These are phyloP conservation scores for Clunio marinus DNA, from an alignment of 2,888 invertebrate species.

Conservation along the genomic window DNA sequence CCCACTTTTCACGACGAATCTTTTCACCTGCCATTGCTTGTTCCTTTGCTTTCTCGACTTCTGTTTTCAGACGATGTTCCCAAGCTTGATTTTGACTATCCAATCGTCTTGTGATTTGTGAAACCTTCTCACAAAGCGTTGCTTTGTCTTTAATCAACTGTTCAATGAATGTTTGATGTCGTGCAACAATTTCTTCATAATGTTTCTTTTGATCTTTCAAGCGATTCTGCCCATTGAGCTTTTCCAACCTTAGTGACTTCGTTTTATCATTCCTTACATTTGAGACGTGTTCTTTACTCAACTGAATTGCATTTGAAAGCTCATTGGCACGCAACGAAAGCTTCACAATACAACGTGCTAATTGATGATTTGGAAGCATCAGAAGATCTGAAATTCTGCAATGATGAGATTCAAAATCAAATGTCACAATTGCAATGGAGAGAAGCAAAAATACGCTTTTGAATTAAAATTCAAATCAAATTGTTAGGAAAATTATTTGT, in stretches of 20 bases:
- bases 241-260: constrained; percentile 49
- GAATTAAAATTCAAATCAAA: not conserved
- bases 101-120: constrained; percentile 49
- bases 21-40: constrained; percentile 75
- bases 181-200: constrained; percentile 66
- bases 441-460: not conserved
- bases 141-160: constrained; percentile 77
- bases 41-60: constrained; percentile 69
- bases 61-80: constrained; percentile 71
- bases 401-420: not conserved
- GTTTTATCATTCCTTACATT: constrained; percentile 50
- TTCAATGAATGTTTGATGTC: constrained; percentile 80
- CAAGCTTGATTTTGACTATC: constrained; percentile 59
- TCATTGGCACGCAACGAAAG: constrained; percentile 50
- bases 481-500: constrained; percentile 1
- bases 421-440: not conserved
- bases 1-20: constrained; percentile 70
- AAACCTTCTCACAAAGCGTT: constrained; percentile 60
- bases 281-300: constrained; percentile 50
- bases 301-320: constrained; percentile 49
- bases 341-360: constrained; percentile 49
- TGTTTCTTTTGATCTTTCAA: constrained; percentile 62
- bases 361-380: constrained; percentile 51
- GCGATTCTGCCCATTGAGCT: constrained; percentile 51
- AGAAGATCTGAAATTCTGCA: constrained; percentile 49